Conservation (phyloP, 2,113 vertebrate species). For the Catagonus wagneri region DNA sequence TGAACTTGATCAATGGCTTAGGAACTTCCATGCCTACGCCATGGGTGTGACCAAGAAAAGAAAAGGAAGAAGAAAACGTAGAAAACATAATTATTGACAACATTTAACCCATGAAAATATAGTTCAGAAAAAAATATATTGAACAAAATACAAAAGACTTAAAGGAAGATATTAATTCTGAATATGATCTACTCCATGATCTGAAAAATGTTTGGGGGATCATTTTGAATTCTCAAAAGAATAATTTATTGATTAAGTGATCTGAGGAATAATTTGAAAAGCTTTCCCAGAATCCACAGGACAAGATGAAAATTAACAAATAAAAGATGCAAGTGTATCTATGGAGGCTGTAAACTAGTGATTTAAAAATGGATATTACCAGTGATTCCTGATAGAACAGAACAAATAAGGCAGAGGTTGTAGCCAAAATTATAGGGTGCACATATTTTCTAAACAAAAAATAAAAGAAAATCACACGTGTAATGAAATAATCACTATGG, state of each 20-base stretch:
- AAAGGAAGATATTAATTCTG: constrained; percentile 52
- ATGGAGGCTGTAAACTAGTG: background rate
- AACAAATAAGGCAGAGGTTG: background rate
- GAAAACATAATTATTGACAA: background rate
- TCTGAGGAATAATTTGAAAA: background rate
- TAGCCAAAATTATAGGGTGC: background rate
- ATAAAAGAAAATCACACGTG: background rate
- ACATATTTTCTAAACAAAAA: background rate
- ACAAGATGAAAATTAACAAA: constrained; percentile 16
- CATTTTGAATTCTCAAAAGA: constrained; percentile 50
- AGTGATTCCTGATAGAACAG: background rate
- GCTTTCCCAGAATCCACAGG: constrained; percentile 45
- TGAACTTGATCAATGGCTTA: no score
- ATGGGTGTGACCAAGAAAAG: no score
- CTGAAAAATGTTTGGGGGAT: background rate
- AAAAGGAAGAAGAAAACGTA: no score
- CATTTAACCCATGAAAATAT: background rate
- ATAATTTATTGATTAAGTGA: constrained; percentile 50
- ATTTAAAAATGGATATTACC: constrained; percentile 26
- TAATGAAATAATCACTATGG: background rate
- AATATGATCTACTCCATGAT: constrained; percentile 26
- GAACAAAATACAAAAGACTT: background rate
- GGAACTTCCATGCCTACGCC: no score
- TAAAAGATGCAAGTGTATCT: background rate
- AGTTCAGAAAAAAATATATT: constrained; percentile 39